phyloP scores from a whole-genome alignment of 2,888 invertebrate species.

The Aporophyla nigra region DNA sequence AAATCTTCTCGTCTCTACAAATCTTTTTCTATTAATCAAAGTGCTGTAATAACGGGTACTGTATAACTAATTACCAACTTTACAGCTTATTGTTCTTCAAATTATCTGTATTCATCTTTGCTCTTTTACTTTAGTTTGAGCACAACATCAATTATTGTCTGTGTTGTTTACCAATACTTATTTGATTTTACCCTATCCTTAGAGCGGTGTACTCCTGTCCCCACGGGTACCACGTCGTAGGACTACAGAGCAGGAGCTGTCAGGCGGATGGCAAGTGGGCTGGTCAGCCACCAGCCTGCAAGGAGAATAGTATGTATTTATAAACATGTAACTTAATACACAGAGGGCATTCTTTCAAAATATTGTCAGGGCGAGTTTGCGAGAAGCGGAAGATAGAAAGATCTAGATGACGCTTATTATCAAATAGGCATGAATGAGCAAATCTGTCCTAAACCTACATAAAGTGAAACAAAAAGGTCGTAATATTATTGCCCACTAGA shows the following conservation, averaged over 20 bases:
- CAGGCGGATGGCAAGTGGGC: slow-evolving; percentile 98
- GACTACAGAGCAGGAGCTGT: slow-evolving; percentile 96
- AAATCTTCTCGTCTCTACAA: neutral
- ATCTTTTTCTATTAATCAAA: neutral
- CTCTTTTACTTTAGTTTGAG: neutral
- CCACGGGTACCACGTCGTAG: slow-evolving; percentile 96
- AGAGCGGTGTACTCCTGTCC: slow-evolving; percentile 96
- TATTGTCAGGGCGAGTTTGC: neutral
- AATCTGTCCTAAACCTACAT: neutral
- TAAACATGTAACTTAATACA: slow-evolving; percentile 3
- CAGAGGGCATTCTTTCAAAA: neutral
- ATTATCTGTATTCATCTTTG: neutral
- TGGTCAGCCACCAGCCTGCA: slow-evolving; percentile 95
- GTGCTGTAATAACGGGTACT: neutral
- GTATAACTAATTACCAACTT: slow-evolving; percentile 39
- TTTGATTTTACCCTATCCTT: slow-evolving; percentile 5
- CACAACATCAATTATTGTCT: too few relatives aligned
- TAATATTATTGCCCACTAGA: neutral
- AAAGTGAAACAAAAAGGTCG: neutral
- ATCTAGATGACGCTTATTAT: neutral
- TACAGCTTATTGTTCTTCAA: slow-evolving; percentile 17
- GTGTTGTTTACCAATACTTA: neutral
- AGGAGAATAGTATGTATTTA: slow-evolving; percentile 93
- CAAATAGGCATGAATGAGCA: neutral
- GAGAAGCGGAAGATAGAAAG: neutral